Evolutionary conservation across 1,140 invertebrate genomes (phyloP).

Genomic region (Akabosia matsudoensis): DNA sequence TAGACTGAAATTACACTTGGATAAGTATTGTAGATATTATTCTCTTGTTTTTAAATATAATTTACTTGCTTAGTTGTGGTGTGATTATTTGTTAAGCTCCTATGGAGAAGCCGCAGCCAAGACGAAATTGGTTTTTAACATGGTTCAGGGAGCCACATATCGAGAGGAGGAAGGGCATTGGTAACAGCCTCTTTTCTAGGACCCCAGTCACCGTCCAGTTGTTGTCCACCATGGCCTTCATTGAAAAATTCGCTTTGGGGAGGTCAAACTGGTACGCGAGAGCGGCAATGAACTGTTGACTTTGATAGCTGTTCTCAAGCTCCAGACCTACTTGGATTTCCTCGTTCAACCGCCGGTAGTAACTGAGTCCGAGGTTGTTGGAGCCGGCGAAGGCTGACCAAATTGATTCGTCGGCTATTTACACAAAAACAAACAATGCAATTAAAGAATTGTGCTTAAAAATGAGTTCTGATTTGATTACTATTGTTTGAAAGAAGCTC

Average conservation of each 20-base stretch:
- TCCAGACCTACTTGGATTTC: conserved; percentile 81
- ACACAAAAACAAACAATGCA: conserved; percentile 45
- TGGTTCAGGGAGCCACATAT: conserved; percentile 92
- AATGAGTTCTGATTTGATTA: not conserved
- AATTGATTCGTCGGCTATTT: conserved; percentile 56
- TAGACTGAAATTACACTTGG: no score
- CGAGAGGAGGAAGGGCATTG: conserved; percentile 88
- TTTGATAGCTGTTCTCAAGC: conserved; percentile 77
- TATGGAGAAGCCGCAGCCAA: conserved; percentile 83
- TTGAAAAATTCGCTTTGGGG: conserved; percentile 89
- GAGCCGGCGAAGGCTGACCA: conserved; percentile 72
- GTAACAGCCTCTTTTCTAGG: conserved; percentile 87
- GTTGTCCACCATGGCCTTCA: conserved; percentile 88
- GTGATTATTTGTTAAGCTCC: conserved; percentile 56
- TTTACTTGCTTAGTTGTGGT: no score
- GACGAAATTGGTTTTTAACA: conserved; percentile 77
- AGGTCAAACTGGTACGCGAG: conserved; percentile 95
- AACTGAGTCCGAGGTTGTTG: conserved; percentile 82
- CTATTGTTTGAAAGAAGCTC: conserved; percentile 30
- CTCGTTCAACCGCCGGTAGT: conserved; percentile 91
- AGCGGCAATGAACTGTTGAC: conserved; percentile 86
- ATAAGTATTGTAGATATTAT: no score
- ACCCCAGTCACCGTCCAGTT: conserved; percentile 94
- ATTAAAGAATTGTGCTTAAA: conserved; percentile 18
- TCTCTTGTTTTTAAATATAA: no score